Base-by-base conservation (phyloP, 2,113 vertebrate genomes). In the Haplochromis vanheusdeni region DNA sequence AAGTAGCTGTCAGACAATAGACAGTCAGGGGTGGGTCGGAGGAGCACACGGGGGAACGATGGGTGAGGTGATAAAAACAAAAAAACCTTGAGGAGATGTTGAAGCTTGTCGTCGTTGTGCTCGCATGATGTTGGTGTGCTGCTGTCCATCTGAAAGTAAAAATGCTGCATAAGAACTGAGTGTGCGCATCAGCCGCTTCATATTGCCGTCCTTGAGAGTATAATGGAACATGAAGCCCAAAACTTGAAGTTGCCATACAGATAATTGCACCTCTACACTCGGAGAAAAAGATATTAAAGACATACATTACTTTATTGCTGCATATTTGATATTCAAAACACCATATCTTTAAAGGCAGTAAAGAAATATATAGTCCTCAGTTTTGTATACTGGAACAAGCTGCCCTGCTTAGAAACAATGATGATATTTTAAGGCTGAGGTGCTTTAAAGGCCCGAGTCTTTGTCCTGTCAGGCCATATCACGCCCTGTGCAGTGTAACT, bases 171-270 rank as follows among this genome's bases (percentile, higher is more conserved):
- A 49, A 77, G 70, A 49, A 21, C 60, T 1, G 49, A 79, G 49
- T 21, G 85, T 87, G 86, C 84, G 84, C 68, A 81, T 84, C 75
- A 14, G 82, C 28, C 79, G 81, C 82, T 82, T 89, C 84, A 23
- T 37, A 8, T 89, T 12, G 73, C 10, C 12, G 83, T 23, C 35
- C 7, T 14, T 23, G 47, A 68, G 80, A 82, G 16, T 10, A n/a
- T 14, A 40, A 84, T 33, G 80, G 33, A 37, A 93, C 9, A 4
- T 19, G 84, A 94, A 55, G 84, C 40, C 28, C 6, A 80, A 80
- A 73, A 65, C 79, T 16, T 8, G 31, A 84, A 85, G 52, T 80
- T 5, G 28, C 31, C 73, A 28, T 28, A 31, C 19, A 9, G 40
- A 42, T 26, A 65, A 40, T 5, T 49, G 7, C 80, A 82, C 86